These are phyloP conservation scores for Acromyrmex heyeri DNA, from an alignment of 1,140 invertebrate genomes.

Conservation along the genomic window DNA sequence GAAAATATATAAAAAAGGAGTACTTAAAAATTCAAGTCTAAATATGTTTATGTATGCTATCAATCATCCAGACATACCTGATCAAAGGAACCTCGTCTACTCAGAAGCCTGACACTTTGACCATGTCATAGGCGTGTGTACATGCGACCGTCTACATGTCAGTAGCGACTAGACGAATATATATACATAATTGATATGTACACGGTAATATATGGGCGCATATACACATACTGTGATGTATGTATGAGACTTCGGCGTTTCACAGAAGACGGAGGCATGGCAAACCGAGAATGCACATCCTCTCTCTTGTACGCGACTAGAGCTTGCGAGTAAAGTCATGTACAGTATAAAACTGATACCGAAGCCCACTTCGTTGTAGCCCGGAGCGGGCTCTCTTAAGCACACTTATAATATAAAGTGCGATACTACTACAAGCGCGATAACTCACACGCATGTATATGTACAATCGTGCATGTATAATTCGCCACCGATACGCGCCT, in stretches of 20 bases:
- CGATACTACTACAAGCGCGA: slow-evolving; percentile 8
- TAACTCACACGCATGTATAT: background rate
- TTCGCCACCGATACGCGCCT: background rate
- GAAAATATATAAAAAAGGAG: background rate
- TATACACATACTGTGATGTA: background rate
- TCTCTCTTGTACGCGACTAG: slow-evolving; percentile 13
- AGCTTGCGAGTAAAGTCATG: slow-evolving; percentile 47
- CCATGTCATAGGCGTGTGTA: slow-evolving; percentile 30
- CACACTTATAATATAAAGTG: slow-evolving; percentile 59
- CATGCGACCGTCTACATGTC: slow-evolving; percentile 46
- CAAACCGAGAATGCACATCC: background rate
- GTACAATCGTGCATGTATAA: background rate
- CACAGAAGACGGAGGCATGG: background rate
- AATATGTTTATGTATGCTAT: slow-evolving; percentile 28
- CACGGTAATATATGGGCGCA: slow-evolving; percentile 26
- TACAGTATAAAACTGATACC: slow-evolving; percentile 61
- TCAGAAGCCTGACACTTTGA: slow-evolving; percentile 71
- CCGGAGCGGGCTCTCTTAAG: slow-evolving; percentile 17
- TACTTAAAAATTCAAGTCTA: background rate
- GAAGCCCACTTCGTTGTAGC: slow-evolving; percentile 45
- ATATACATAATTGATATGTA: slow-evolving; percentile 75
- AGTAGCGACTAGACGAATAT: slow-evolving; percentile 59
- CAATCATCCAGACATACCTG: slow-evolving; percentile 7
- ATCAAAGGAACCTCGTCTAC: slow-evolving; percentile 69
- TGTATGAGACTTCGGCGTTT: background rate